Conservation (phyloP, 2,113 vertebrate species). For the Nicator chloris region DNA sequence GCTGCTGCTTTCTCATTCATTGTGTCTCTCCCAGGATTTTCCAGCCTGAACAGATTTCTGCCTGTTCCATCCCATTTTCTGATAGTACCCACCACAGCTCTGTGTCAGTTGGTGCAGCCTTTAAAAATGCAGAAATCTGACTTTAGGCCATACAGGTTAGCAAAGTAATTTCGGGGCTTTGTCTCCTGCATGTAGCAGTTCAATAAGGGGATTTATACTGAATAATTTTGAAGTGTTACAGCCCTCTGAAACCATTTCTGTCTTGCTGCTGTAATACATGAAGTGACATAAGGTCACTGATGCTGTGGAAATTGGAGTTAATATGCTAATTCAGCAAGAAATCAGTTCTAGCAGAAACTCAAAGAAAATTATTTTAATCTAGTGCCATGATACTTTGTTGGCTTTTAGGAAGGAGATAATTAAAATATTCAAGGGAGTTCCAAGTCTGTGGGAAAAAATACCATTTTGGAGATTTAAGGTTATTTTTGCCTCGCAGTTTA, state of each 20-base stretch:
- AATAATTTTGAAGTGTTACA: neutral
- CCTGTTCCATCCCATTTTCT: neutral
- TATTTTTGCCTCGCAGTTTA: neutral
- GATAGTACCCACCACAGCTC: neutral
- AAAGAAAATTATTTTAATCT: neutral
- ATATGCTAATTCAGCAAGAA: constrained; percentile 2
- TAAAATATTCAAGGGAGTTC: neutral
- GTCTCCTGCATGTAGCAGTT: neutral
- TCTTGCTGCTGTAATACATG: neutral
- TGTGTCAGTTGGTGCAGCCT: neutral
- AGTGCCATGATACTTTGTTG: neutral
- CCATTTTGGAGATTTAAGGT: neutral
- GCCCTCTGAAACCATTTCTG: neutral
- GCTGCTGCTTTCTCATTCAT: neutral
- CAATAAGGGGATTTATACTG: neutral
- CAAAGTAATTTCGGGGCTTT: neutral
- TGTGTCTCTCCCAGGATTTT: neutral
- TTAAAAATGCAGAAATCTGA: neutral
- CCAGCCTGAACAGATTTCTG: neutral
- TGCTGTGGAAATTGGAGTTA: neutral
- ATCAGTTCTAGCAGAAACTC: neutral
- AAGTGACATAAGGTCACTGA: neutral
- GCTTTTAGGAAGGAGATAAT: neutral
- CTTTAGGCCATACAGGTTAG: neutral
- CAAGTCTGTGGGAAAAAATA: neutral